Conservation (phyloP, 2,888 invertebrate species). For the Oscheius onirici region DNA sequence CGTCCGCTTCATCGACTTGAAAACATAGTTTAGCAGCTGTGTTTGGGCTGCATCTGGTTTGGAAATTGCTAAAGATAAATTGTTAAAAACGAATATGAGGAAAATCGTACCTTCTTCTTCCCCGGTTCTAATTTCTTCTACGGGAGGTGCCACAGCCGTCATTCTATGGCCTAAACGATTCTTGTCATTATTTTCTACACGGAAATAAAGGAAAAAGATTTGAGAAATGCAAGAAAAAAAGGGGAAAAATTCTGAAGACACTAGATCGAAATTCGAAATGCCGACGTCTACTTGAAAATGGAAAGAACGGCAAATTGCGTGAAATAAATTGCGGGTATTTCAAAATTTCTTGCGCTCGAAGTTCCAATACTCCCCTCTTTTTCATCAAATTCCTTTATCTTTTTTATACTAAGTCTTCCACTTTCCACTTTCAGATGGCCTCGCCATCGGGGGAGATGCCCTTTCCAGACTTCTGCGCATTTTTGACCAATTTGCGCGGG, state of each 20-base stretch:
- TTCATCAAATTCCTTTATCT: too few relatives aligned
- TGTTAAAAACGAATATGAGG: background rate
- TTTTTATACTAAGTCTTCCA: too few relatives aligned
- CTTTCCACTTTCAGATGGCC: slow-evolving; percentile 4
- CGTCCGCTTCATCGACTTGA: slow-evolving; percentile 92
- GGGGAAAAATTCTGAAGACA: background rate
- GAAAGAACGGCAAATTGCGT: too few relatives aligned
- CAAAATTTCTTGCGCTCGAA: too few relatives aligned
- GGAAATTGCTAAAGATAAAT: slow-evolving; percentile 7
- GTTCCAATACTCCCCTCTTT: too few relatives aligned
- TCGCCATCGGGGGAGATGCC: slow-evolving; percentile 7
- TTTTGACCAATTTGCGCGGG: background rate
- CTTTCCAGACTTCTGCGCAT: slow-evolving; percentile 10
- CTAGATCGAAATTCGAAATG: too few relatives aligned
- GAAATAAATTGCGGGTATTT: too few relatives aligned
- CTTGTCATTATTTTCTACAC: too few relatives aligned
- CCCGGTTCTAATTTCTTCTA: background rate
- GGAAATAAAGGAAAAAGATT: too few relatives aligned
- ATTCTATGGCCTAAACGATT: background rate
- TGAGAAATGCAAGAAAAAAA: too few relatives aligned
- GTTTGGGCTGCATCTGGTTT: slow-evolving; percentile 32
- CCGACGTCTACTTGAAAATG: too few relatives aligned
- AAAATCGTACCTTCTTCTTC: background rate
- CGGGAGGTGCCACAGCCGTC: background rate
- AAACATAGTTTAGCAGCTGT: slow-evolving; percentile 79